Evolutionary conservation across 2,113 vertebrate species (phyloP), one percentile per base, ranked within the genome.

Genomic region (Oryzias melastigma): DNA sequence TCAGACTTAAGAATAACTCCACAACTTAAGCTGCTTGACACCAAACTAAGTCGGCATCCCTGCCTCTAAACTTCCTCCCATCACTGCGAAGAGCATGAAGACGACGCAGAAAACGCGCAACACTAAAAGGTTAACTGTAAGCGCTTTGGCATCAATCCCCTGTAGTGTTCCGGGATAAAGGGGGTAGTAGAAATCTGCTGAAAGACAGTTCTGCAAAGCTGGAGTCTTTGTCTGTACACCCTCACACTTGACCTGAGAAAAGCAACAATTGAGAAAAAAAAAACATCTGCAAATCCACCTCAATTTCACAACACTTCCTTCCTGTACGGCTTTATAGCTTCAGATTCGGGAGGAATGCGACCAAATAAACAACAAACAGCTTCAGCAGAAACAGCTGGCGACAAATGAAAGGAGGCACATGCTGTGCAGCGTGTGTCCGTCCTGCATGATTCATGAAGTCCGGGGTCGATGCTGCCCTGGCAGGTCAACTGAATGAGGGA

Each of bases 371-470:
- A 48, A 47, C 19, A 22, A 14, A 46, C 24, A 59, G 57, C 61
- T 35, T 58, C 65, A 63, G 69, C 51, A 63, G 25, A 76, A 44
- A 42, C 17, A 25, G 51, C 49, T 43, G 48, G 63, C 72, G 62
- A 70, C 64, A 73, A 48, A 53, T 70, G 42, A 53, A 3, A 35
- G 35, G 35, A 22, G 40, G 48, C 68, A 20, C 12, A n/a, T 25
- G 65, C 62, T 52, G 68, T 35, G 16, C 63, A 59, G 42, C 35
- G 35, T 35, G 35, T 52, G 62, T 78, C 69, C 45, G 29, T 18
- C 40, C 68, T 81, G 78, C 77, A 77, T 84, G 75, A 87, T 84
- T 88, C 81, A 88, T 87, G 83, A 86, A 82, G 78, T 75, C 68
- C 10, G 58, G 65, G 80, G 78, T 88, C 78, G 58, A 73, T 84